A percentile compares a stretch with the other conserved stretches of the same genome.
phyloP scores from a whole-genome alignment of 23 tunicate genomes.

The Ciona savignyi region DNA sequence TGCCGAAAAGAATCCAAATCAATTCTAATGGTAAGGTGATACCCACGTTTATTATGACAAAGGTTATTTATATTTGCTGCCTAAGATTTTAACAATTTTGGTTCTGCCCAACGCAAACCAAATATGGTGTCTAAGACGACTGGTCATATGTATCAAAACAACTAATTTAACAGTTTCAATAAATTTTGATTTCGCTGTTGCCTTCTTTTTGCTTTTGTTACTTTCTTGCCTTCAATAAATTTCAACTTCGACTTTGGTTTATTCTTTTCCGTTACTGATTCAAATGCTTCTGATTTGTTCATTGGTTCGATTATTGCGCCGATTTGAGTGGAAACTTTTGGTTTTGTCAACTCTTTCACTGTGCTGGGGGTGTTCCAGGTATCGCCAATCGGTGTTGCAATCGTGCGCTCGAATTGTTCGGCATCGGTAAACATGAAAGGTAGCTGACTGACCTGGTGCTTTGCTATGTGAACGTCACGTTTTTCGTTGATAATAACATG shows the following conservation, averaged over 20 bases:
- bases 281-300: conserved; percentile 16
- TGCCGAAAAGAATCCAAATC: too few species aligned
- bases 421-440: conserved; percentile 54
- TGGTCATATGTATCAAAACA: too few species aligned
- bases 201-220: not conserved
- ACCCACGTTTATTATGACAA: too few species aligned
- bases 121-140: too few species aligned
- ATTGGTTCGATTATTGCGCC: conserved; percentile 70
- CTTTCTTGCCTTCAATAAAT: not conserved
- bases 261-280: not conserved
- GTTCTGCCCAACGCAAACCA: too few species aligned
- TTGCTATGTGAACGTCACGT: conserved; percentile 54
- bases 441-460: conserved; percentile 67
- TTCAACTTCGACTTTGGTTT: not conserved
- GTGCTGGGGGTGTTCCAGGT: conserved; percentile 88
- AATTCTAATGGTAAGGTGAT: too few species aligned
- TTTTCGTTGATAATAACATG: conserved; percentile 81
- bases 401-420: conserved; percentile 70
- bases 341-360: conserved; percentile 41
- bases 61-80: too few species aligned
- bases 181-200: not conserved
- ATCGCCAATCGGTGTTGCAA: conserved; percentile 71
- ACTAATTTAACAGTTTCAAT: not conserved
- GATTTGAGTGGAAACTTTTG: conserved; percentile 39
- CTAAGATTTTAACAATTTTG: too few species aligned